Conservation (phyloP, 2,113 vertebrate species). For the Podiceps cristatus region DNA sequence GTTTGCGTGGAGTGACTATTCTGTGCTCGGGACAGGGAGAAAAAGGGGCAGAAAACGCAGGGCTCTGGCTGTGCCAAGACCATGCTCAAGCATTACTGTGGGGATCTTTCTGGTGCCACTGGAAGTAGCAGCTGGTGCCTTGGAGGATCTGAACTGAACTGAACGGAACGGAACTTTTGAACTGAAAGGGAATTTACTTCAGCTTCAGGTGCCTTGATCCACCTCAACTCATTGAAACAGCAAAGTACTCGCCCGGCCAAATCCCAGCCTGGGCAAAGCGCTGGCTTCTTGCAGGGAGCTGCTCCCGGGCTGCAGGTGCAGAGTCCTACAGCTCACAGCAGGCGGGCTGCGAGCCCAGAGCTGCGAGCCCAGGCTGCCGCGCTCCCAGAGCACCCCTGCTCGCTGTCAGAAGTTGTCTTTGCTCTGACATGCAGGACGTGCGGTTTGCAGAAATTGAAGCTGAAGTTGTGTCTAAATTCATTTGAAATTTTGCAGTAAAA, state of each 20-base stretch:
- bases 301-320: neutral
- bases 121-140: neutral
- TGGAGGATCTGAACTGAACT: neutral
- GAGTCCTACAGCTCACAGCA: accelerated
- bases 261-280: neutral
- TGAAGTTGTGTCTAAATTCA: neutral
- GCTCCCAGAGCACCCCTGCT: neutral
- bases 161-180: neutral
- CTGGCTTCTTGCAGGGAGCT: neutral
- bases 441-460: neutral
- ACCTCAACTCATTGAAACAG: neutral
- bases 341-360: neutral
- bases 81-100: accelerated
- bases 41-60: neutral
- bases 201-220: neutral
- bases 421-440: accelerated
- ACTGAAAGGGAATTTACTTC: neutral
- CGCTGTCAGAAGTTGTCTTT: neutral
- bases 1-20: accelerated
- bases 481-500: neutral
- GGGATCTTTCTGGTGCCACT: neutral
- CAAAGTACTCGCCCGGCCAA: neutral
- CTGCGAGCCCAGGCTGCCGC: too few species aligned
- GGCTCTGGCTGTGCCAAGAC: neutral
- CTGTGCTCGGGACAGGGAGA: accelerated